Evolutionary conservation across 2,113 vertebrate genomes (phyloP).

Genomic region (Sisor rabdophorus): DNA sequence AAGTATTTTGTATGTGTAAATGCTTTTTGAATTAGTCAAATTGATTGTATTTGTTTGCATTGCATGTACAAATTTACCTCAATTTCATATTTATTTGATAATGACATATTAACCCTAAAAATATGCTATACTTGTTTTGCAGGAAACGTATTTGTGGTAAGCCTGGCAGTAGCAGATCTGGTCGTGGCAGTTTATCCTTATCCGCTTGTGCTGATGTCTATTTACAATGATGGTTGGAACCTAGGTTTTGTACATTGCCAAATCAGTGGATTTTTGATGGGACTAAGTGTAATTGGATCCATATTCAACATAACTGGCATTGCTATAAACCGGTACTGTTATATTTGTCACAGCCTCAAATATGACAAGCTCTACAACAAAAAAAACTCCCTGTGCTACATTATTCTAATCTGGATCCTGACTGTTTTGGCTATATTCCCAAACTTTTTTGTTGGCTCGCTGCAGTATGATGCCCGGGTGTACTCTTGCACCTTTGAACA

Average conservation of each 20-base stretch:
- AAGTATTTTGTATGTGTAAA: too few species aligned
- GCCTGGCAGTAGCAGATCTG: constrained; percentile 80
- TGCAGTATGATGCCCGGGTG: constrained; percentile 79
- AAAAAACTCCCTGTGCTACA: constrained; percentile 74
- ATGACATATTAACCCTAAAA: background rate
- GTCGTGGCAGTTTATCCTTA: constrained; percentile 83
- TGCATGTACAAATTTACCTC: background rate
- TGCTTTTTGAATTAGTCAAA: too few species aligned
- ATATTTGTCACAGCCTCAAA: constrained; percentile 81
- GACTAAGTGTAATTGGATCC: constrained; percentile 80
- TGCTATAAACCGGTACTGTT: constrained; percentile 83
- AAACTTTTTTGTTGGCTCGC: constrained; percentile 73
- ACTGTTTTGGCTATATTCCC: constrained; percentile 77
- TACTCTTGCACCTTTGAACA: constrained; percentile 80
- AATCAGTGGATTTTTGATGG: constrained; percentile 80
- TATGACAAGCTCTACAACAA: constrained; percentile 78
- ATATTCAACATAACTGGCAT: constrained; percentile 84
- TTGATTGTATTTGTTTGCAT: too few species aligned
- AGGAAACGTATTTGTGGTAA: constrained; percentile 86
- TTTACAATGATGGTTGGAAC: constrained; percentile 79
- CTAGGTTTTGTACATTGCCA: constrained; percentile 80
- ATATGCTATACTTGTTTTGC: constrained; percentile 59
- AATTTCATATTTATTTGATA: background rate
- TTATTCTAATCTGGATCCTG: constrained; percentile 76
- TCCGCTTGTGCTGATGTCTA: constrained; percentile 77